Conservation (phyloP, 2,888 invertebrate species). For the Stenchaetothrips biformis region DNA sequence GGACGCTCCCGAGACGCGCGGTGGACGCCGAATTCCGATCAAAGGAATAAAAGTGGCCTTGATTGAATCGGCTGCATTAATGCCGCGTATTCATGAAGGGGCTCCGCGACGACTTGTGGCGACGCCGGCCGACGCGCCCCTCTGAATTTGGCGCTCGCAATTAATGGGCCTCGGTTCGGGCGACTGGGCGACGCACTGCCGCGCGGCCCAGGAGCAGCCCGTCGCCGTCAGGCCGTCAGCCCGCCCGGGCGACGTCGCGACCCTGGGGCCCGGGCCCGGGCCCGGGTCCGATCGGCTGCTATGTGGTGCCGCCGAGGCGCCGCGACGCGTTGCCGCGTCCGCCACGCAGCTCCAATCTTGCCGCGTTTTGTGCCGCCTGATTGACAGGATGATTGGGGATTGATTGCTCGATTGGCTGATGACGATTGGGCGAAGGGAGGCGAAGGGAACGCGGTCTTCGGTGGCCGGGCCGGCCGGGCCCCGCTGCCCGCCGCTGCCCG, state of each 20-base stretch:
- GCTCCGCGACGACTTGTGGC: not conserved
- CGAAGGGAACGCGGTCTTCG: not conserved
- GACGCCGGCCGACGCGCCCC: not conserved
- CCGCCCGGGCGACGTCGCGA: not conserved
- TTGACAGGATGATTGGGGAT: slow-evolving; percentile 15
- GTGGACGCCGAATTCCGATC: slow-evolving; percentile 17
- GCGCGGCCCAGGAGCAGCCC: not conserved
- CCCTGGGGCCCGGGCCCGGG: not conserved
- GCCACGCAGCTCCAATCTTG: no score
- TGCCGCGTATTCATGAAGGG: slow-evolving; percentile 17
- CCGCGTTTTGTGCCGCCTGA: not conserved
- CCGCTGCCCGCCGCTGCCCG: no score
- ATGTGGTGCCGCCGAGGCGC: no score
- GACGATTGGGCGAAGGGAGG: not conserved
- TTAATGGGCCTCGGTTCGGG: not conserved
- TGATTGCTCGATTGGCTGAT: slow-evolving; percentile 21
- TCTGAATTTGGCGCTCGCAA: slow-evolving; percentile 3
- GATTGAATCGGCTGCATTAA: slow-evolving; percentile 16
- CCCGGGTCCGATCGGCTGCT: not conserved
- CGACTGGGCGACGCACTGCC: no score
- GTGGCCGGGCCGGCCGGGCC: no score
- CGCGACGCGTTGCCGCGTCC: not conserved
- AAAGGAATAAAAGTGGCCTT: slow-evolving; percentile 16
- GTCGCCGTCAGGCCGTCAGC: not conserved
- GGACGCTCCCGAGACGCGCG: not conserved